Evolutionary conservation across 2,113 vertebrate genomes (phyloP).

Genomic region (Plestiodon gilberti): DNA sequence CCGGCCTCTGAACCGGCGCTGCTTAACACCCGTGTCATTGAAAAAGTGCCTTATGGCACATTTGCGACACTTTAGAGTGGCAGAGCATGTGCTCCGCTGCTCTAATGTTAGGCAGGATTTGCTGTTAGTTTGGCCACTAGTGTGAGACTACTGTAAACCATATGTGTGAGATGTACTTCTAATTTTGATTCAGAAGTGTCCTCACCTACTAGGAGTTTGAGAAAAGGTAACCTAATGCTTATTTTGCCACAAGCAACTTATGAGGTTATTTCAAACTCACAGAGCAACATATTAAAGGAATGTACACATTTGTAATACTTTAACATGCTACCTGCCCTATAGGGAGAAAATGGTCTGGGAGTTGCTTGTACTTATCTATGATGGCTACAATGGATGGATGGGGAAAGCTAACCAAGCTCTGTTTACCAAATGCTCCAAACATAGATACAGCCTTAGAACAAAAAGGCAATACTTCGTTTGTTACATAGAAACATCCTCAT

Average conservation of each 20-base stretch:
- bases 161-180: not conserved
- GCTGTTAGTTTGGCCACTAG: too few relatives aligned
- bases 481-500: constrained; percentile 65
- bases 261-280: not conserved
- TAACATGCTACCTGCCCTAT: too few relatives aligned
- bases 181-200: not conserved
- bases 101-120: too few relatives aligned
- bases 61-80: too few relatives aligned
- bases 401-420: constrained; percentile 41
- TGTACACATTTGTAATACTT: not conserved
- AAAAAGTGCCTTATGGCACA: too few relatives aligned
- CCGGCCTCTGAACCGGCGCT: too few relatives aligned
- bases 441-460: constrained; percentile 34
- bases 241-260: constrained; percentile 6
- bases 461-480: constrained; percentile 66
- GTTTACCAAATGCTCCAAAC: constrained; percentile 29
- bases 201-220: too few relatives aligned
- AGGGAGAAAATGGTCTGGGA: not conserved
- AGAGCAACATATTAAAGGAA: constrained; percentile 1
- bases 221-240: not conserved
- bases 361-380: not conserved
- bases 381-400: constrained; percentile 51
- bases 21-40: too few relatives aligned
- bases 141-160: too few relatives aligned
- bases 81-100: too few relatives aligned